Evolutionary conservation across 2,797 vertebrate species (phyloP).

Genomic region (Threskiornis aethiopicus): DNA sequence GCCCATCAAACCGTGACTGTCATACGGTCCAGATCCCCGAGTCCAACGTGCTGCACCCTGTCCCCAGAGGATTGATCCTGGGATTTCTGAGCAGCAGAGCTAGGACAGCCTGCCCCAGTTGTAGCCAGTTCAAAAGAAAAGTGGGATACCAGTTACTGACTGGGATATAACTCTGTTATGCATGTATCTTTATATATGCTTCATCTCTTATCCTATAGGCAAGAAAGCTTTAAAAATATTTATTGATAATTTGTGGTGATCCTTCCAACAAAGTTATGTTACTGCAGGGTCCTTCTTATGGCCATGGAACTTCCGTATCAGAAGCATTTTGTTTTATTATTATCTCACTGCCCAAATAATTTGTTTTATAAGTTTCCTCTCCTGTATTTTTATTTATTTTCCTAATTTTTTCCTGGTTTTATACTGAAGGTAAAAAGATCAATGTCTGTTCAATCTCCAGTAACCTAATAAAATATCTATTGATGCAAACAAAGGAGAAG

Average conservation of each 20-base stretch:
- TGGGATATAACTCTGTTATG: neutral
- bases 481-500: neutral
- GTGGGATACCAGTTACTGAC: neutral
- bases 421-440: neutral
- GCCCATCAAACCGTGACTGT: neutral
- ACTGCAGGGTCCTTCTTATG: neutral
- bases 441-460: neutral
- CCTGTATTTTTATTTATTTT: neutral
- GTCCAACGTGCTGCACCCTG: rapidly evolving
- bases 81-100: neutral
- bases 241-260: neutral
- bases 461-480: neutral
- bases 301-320: neutral
- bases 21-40: rapidly evolving
- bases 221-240: neutral
- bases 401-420: neutral
- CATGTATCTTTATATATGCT: neutral
- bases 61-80: neutral
- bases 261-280: neutral
- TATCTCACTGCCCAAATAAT: neutral
- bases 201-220: neutral
- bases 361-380: neutral
- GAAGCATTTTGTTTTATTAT: neutral
- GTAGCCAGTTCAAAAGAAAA: neutral
- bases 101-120: neutral